A percentile compares a stretch with the other conserved stretches of the same genome.
These are phyloP conservation scores for Passer montanus DNA, from an alignment of 2,113 vertebrate genomes.

Conservation along the genomic window DNA sequence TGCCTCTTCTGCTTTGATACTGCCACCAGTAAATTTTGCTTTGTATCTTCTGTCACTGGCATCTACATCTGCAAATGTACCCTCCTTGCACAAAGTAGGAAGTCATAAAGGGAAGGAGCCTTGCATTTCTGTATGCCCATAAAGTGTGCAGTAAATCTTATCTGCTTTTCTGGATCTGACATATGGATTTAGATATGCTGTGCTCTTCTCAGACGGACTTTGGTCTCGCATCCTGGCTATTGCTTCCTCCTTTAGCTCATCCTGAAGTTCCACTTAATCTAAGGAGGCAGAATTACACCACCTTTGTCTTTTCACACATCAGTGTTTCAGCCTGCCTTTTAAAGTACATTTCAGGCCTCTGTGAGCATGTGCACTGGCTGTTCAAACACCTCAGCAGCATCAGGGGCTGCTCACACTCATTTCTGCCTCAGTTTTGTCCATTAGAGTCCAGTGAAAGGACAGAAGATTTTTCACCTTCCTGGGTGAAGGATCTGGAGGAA, in stretches of 20 bases:
- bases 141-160: neutral
- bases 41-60: neutral
- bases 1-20: neutral
- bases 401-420: accelerated
- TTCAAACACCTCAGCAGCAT: neutral
- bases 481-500: neutral
- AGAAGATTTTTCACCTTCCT: neutral
- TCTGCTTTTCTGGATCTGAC: neutral
- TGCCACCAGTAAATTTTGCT: neutral
- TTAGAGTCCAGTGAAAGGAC: neutral
- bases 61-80: neutral
- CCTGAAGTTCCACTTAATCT: neutral
- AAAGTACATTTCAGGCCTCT: accelerated
- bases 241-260: neutral
- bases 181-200: neutral
- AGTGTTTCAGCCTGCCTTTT: neutral
- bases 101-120: neutral
- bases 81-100: neutral
- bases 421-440: neutral
- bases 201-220: neutral
- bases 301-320: neutral
- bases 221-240: neutral
- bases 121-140: neutral
- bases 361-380: accelerated
- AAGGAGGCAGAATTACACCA: neutral